Evolutionary conservation across 2,888 invertebrate species (phyloP).

Genomic region (Acholoe squamosa): DNA sequence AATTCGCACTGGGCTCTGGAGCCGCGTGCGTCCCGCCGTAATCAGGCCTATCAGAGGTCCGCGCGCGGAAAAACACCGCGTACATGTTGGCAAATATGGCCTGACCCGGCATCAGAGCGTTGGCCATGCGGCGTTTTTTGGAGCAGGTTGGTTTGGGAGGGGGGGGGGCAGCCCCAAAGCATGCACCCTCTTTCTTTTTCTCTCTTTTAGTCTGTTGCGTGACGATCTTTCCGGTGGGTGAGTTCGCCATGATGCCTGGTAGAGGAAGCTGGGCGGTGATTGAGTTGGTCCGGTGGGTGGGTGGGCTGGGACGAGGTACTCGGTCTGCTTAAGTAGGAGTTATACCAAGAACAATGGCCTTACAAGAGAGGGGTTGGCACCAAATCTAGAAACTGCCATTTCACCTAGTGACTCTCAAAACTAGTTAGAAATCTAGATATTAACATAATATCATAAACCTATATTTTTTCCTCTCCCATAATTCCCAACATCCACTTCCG

Average conservation of each 20-base stretch:
- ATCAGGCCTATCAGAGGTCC: neutral
- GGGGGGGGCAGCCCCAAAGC: no score
- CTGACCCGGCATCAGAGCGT: neutral
- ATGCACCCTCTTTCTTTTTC: neutral
- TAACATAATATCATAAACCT: no score
- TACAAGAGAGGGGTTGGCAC: no score
- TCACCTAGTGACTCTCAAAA: no score
- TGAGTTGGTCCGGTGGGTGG: no score
- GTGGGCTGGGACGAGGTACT: no score
- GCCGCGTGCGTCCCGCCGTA: neutral
- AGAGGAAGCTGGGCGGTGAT: no score
- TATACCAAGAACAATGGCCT: no score
- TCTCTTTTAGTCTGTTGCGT: conserved; percentile 9
- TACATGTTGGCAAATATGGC: conserved; percentile 29
- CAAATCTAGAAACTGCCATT: no score
- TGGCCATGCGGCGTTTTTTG: neutral
- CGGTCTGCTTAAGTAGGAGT: no score
- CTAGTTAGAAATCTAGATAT: no score
- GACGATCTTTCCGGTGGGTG: conserved; percentile 26
- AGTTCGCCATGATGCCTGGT: neutral
- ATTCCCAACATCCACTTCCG: neutral
- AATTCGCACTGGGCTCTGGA: neutral
- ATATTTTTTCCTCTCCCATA: neutral
- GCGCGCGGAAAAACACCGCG: conserved; percentile 8
- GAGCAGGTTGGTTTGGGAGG: neutral